Evolutionary conservation across 2,797 vertebrate species (phyloP).

Genomic region (Bradypus variegatus): DNA sequence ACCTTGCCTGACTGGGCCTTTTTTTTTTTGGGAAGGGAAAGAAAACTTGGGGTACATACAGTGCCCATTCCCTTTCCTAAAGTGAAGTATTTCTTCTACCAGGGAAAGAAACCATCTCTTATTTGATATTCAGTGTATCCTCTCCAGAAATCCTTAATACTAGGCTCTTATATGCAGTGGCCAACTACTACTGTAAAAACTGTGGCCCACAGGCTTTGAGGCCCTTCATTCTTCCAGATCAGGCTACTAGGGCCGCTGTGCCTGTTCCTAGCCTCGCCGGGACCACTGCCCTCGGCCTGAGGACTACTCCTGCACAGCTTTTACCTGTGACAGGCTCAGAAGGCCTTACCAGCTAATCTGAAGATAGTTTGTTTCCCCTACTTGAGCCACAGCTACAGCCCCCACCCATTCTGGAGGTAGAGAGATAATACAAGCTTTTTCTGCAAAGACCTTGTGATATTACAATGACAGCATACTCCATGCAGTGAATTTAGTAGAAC

Average conservation of each 20-base stretch:
- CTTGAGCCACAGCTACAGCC: constrained; percentile 35
- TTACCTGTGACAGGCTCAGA: background rate
- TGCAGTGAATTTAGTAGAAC: constrained; percentile 15
- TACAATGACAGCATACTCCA: constrained; percentile 7
- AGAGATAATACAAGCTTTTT: constrained; percentile 43
- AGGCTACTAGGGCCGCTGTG: constrained; percentile 57
- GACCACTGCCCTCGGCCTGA: background rate
- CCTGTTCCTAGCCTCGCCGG: background rate
- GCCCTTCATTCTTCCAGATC: constrained; percentile 56
- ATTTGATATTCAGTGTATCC: background rate
- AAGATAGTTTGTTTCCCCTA: background rate
- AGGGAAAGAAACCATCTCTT: background rate
- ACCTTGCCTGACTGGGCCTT: background rate
- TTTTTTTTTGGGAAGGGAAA: background rate
- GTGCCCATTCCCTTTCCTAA: background rate
- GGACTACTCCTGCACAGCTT: background rate
- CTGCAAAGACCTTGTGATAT: constrained; percentile 35
- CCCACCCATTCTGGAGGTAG: constrained; percentile 54
- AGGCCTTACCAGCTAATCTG: background rate
- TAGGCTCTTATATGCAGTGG: background rate
- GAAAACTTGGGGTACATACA: background rate
- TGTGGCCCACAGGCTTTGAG: constrained; percentile 60
- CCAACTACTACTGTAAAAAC: constrained; percentile 50
- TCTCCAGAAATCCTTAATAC: background rate
- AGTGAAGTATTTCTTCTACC: background rate